phyloP scores from a whole-genome alignment of 2,113 vertebrate genomes.

The Mormyrus iriodes region DNA sequence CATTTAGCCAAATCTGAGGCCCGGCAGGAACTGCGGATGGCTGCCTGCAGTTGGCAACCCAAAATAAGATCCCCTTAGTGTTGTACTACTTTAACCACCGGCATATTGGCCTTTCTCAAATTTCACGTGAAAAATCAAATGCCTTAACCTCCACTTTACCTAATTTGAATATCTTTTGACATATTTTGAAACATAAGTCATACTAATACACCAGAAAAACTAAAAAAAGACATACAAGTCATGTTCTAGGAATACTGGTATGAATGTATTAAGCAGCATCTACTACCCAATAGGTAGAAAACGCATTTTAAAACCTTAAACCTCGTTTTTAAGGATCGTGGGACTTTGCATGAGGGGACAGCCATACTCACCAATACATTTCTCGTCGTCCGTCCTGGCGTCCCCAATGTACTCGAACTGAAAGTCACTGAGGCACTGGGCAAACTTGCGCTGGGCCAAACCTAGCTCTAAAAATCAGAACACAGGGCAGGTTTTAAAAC shows the following conservation, averaged over 20 bases:
- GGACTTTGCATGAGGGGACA: neutral
- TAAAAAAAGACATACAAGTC: neutral
- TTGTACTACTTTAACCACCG: neutral
- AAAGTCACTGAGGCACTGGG: conserved; percentile 87
- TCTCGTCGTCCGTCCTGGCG: conserved; percentile 92
- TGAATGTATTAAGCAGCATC: neutral
- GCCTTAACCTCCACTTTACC: neutral
- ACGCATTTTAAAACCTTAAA: too few relatives aligned
- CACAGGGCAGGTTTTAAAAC: neutral
- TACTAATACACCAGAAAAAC: neutral
- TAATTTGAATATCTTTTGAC: neutral
- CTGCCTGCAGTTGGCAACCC: neutral
- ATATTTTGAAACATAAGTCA: neutral
- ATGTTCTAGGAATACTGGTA: neutral
- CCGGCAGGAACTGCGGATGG: neutral
- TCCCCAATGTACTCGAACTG: conserved; percentile 96
- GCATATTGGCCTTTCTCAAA: neutral
- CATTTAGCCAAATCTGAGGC: neutral
- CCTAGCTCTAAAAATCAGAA: conserved; percentile 70
- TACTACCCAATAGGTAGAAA: neutral
- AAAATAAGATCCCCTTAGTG: neutral
- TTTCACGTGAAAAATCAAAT: neutral
- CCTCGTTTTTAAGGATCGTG: neutral
- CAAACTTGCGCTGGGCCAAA: conserved; percentile 88
- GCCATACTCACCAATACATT: conserved; percentile 78